phyloP scores from a whole-genome alignment of 2,888 invertebrate species.

The Colostygia pectinataria region DNA sequence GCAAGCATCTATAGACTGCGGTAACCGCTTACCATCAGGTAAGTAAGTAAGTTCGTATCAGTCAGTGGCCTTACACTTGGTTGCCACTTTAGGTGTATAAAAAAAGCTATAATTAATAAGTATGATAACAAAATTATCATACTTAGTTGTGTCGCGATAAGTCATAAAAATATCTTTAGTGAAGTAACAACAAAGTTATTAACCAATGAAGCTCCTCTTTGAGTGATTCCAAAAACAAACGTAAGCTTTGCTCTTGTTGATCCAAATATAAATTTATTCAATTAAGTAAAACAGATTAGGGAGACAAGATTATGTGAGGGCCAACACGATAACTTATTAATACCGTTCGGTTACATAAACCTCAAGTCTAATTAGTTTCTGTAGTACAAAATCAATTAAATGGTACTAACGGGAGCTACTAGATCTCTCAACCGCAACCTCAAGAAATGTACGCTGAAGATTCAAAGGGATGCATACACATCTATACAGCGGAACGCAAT shows the following conservation, averaged over 20 bases:
- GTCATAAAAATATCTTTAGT: not conserved
- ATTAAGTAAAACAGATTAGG: constrained; percentile 55
- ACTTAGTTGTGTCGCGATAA: no score
- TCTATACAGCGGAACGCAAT: constrained; percentile 45
- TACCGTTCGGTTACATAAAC: constrained; percentile 72
- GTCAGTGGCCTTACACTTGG: no score
- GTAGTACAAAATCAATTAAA: constrained; percentile 78
- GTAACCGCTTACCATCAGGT: no score
- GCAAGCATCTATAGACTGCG: no score
- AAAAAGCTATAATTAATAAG: no score
- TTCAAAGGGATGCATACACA: constrained; percentile 62
- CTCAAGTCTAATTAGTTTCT: constrained; percentile 80
- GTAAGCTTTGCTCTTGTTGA: not conserved
- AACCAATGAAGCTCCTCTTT: not conserved
- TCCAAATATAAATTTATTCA: constrained; percentile 51
- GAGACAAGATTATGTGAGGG: constrained; percentile 59
- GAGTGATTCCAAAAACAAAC: not conserved
- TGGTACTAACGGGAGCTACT: constrained; percentile 64
- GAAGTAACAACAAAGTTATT: not conserved
- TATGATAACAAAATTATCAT: no score
- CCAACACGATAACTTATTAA: constrained; percentile 71
- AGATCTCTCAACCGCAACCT: constrained; percentile 62
- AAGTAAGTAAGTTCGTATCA: no score
- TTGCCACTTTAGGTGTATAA: no score
- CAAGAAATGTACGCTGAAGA: constrained; percentile 63